Evolutionary conservation across 2,113 vertebrate species (phyloP), one percentile per base, ranked within the genome.

Genomic region (Syngnathus scovelli): DNA sequence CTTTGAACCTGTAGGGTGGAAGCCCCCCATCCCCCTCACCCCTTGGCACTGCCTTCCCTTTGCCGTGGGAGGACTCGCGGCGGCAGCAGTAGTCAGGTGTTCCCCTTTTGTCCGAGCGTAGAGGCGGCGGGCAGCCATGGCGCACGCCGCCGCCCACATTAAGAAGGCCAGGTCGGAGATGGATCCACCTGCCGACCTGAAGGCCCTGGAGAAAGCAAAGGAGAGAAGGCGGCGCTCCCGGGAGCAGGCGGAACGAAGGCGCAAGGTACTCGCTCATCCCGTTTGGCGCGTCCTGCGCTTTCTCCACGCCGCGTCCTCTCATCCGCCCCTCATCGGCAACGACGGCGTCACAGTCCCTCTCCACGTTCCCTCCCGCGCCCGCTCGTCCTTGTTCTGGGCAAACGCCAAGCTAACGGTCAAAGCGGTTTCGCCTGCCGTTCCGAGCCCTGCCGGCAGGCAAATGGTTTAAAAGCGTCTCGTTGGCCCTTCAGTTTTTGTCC

Each of bases 91-190:
- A 13, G 37, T 62, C 37, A 62, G 60, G 37, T 43, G 37, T 21
- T 62, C 43, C 38, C n/a, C 21, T 63, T 33, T 63, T 46, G 39
- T 27, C 60, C 6, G 37, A 39, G 39, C 7, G 38, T 18, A 21
- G n/a, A 44, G 15, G n/a, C 41, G 1, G 8, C 23, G 44, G 27
- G 60, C 70, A 74, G 61, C 82, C 82, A 99, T 99, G 96, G 97
- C 97, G 91, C 97, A 99, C 1, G 97, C 96, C 0, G 96, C 97
- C 0, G 93, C 97, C 79, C 95, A 95, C 78, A 93, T 99, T 84
- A 99, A 99, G 92, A 99, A 99, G 93, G 94, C 95, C 90, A 89
- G 97, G 41, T 93, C 93, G 75, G 93, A 95, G 74, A 94, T 98
- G 70, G 95, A 97, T 60, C 85, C 90, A 39, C 80, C 82, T 59